Conservation (phyloP, 2,888 invertebrate species). For the Phortica okadai region DNA sequence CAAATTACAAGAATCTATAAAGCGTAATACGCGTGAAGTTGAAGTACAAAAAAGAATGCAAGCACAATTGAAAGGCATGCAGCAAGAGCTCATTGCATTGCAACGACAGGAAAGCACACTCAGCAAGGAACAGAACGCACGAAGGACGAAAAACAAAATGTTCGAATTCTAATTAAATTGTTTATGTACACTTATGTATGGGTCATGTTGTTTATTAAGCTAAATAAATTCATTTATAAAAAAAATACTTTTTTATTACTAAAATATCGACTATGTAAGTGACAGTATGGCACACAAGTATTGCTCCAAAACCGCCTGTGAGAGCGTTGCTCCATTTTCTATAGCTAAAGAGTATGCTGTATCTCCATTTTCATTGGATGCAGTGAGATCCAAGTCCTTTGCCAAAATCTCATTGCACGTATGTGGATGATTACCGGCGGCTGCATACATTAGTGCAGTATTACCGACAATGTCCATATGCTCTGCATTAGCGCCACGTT, state of each 20-base stretch:
- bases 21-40: conserved; percentile 80
- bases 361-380: conserved; percentile 88
- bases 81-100: conserved; percentile 80
- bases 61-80: conserved; percentile 80
- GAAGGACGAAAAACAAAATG: conserved; percentile 86
- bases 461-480: conserved; percentile 92
- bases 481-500: conserved; percentile 86
- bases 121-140: conserved; percentile 82
- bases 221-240: no score
- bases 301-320: conserved; percentile 87
- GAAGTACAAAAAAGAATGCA: conserved; percentile 81
- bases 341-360: conserved; percentile 91
- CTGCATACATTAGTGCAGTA: conserved; percentile 94
- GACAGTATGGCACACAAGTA: conserved; percentile 69
- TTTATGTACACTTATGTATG: neutral
- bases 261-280: neutral
- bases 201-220: no score
- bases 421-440: conserved; percentile 91
- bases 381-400: conserved; percentile 87
- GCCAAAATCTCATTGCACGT: conserved; percentile 90
- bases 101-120: conserved; percentile 81
- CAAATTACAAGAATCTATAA: conserved; percentile 82
- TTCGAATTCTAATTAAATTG: conserved; percentile 80
- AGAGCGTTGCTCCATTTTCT: conserved; percentile 80
- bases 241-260: neutral